Base-by-base conservation (phyloP, 2,113 vertebrate species). In the Chascanopsetta lugubris region DNA sequence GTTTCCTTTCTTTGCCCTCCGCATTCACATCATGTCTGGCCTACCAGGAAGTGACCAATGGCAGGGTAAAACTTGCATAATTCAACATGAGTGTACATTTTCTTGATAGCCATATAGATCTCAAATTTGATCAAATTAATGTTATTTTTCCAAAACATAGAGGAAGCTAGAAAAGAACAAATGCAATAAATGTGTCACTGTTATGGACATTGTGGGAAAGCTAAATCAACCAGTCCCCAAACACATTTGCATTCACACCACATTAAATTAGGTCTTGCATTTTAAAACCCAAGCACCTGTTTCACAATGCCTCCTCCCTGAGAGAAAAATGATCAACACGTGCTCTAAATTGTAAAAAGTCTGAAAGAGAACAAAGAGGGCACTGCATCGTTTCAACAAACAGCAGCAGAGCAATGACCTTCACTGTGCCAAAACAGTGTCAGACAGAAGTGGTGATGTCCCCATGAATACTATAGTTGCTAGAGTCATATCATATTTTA, bases 291-390 rank as follows among this genome's bases (percentile, higher is more conserved):
- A 4, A 27, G 15, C 10, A 4, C 18, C 15, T 24, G 10, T 45
- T 50, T 59, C 26, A 27, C 46, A 9, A 11, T 9, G 36, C 24
- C 32, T 9, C 25, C 45, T 42, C 13, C 32, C 38, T 40, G 2
- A 49, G 20, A 34, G 26, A 34, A 25, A 69, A 57, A 42, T 32
- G 13, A 58, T 55, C 26, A 12, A 21, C 9, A 20, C 10, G 5
- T 7, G 18, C 4, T 61, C 17, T 21, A n/a, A 46, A 69, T 46
- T 24, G 29, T n/a, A 43, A 45, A 45, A 34, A n/a, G 32, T 29
- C 58, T 42, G 18, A 30, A 20, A 49, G 25, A 46, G n/a, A 42
- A 17, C 38, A 21, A 36, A 27, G 40, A 66, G 47, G 12, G 9
- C 5, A 4, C 40, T n/a, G 15, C 8, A 21, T 17, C 11, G 8